Conservation (phyloP, 2,797 vertebrate species). For the Cyclura pinguis region DNA sequence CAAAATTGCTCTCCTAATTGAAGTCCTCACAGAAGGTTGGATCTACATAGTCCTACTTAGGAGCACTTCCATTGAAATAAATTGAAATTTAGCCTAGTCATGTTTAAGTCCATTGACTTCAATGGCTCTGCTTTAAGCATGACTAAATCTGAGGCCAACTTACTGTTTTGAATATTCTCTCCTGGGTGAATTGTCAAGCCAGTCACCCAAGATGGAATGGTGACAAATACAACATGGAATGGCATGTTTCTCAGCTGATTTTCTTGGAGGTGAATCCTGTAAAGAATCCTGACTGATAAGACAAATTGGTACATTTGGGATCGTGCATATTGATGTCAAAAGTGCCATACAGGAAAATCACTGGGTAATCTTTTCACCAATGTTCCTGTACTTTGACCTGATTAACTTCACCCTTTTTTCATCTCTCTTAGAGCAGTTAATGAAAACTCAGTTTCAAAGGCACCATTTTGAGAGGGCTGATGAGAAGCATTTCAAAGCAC, state of each 20-base stretch:
- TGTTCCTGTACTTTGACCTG: not conserved
- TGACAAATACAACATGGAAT: too few species aligned
- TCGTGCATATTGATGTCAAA: not conserved
- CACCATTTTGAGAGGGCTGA: not conserved
- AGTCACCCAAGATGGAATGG: not conserved
- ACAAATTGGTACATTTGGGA: not conserved
- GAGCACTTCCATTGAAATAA: not conserved
- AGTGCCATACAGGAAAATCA: too few species aligned
- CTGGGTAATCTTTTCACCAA: not conserved
- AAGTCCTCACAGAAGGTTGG: not conserved
- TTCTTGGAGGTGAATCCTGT: not conserved
- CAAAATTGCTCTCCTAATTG: not conserved
- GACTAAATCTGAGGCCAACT: too few species aligned
- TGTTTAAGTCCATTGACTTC: not conserved
- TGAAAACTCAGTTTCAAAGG: not conserved
- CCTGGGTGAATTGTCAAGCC: not conserved
- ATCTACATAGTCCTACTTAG: not conserved
- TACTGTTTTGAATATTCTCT: not conserved
- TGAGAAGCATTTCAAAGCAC: too few species aligned
- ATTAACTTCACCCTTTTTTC: not conserved
- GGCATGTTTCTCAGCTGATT: not conserved
- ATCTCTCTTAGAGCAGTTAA: not conserved
- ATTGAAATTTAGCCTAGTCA: too few species aligned
- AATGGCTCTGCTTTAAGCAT: not conserved
- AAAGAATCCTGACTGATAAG: not conserved